A percentile compares a stretch with the other conserved stretches of the same genome.
These are phyloP conservation scores for Triplophysa dalaica DNA, from an alignment of 2,113 vertebrate species.

Conservation along the genomic window DNA sequence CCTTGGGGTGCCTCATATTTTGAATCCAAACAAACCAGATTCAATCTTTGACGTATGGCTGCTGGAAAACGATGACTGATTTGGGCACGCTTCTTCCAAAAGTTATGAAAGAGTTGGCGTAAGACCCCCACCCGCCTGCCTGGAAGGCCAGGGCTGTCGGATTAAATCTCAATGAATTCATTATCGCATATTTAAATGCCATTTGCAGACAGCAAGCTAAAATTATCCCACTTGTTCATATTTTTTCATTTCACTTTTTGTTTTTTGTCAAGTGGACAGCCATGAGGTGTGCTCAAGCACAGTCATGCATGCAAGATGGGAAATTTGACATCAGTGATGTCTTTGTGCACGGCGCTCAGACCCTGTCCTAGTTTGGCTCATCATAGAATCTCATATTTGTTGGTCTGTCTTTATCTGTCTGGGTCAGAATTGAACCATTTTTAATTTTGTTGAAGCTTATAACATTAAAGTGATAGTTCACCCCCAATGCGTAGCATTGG, in stretches of 20 bases:
- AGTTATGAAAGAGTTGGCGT: constrained; percentile 34
- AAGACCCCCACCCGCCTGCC: background rate
- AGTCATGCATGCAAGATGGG: background rate
- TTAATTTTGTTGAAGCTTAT: too few species aligned
- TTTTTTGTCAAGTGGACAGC: constrained; percentile 11
- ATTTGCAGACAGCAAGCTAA: constrained; percentile 10
- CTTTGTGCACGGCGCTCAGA: background rate
- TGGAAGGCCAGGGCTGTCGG: constrained; percentile 22
- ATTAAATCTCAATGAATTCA: constrained; percentile 38
- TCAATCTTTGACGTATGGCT: constrained; percentile 26
- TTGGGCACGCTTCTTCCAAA: constrained; percentile 25
- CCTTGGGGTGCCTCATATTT: constrained; percentile 8
- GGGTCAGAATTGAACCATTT: too few species aligned
- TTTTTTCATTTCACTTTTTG: background rate
- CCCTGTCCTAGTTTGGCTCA: too few species aligned
- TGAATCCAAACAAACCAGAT: constrained; percentile 28
- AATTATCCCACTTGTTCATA: constrained; percentile 29
- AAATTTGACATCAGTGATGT: constrained; percentile 8
- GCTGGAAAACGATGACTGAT: constrained; percentile 7
- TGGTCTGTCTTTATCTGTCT: too few species aligned
- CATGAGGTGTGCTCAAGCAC: constrained; percentile 15
- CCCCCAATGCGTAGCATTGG: too few species aligned
- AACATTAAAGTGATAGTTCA: too few species aligned
- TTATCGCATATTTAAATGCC: constrained; percentile 19
- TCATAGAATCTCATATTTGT: too few species aligned